Base-by-base conservation (phyloP, 2,113 vertebrate species). In the Nematolebias whitei region DNA sequence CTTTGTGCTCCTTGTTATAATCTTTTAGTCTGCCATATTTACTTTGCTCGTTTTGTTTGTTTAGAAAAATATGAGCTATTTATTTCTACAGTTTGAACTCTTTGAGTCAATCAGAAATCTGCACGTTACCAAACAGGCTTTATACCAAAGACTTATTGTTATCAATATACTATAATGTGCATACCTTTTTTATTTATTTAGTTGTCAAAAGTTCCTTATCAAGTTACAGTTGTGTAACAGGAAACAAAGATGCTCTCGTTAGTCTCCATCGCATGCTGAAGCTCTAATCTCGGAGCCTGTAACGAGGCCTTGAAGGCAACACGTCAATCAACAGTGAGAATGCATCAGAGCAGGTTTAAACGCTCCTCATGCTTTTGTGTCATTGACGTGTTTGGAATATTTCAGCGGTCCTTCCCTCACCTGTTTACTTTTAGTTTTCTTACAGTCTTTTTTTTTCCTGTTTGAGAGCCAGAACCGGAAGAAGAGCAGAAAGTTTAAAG, bases 311-410 rank as follows among this genome's bases (percentile, higher is more conserved):
- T 88, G 72, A 90, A 83, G 32, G 83, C 83, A 70, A 14, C 85
- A 71, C 54, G 44, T 73, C 72, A 23, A 41, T 72, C 49, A 50
- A 29, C 75, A 55, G 20, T 8, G n/a, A 71, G 83, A 90, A 90
- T 86, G 87, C 76, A 59, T 85, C 50, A 26, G 16, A 45, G 13
- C 86, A 41, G 50, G 87, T 88, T 89, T 74, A 19, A 48, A 38
- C 62, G 58, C 58, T 55, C 35, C 11, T 71, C 58, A 64, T 55
- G 41, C 41, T 57, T 48, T 70, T 79, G 65, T 83, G 63, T 78
- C 64, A 9, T 29, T 32, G 4, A 76, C 77, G 73, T 87, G 80
- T 57, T 24, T 43, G n/a, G 73, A 78, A 84, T 81, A 53, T 43
- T 57, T 44, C 62, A 38, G 14, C 19, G 15, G 3, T 45, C 39